Evolutionary conservation across 2,113 vertebrate genomes (phyloP).

Genomic region (Setophaga coronata): DNA sequence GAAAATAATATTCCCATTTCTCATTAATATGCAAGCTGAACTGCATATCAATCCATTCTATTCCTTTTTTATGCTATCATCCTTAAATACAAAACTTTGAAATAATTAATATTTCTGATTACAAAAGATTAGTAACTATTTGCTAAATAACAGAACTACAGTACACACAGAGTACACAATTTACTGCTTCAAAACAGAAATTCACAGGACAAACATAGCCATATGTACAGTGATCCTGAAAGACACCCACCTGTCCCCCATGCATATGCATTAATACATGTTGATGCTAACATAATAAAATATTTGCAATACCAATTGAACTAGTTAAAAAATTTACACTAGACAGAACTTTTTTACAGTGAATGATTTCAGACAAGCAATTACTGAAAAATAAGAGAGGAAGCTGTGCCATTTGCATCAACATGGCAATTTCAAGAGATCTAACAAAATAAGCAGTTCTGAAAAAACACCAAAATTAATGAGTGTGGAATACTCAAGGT

Average conservation of each 20-base stretch:
- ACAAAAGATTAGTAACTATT: background rate
- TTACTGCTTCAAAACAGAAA: background rate
- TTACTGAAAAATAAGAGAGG: background rate
- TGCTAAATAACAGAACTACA: background rate
- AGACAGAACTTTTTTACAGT: background rate
- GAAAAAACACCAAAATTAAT: background rate
- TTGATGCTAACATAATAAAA: background rate
- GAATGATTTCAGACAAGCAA: background rate
- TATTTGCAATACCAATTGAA: background rate
- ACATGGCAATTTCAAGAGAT: background rate
- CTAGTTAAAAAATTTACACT: background rate
- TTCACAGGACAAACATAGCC: background rate
- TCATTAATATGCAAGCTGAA: background rate
- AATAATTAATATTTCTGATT: background rate
- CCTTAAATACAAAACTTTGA: background rate
- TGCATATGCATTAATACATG: background rate
- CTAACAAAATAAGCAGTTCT: background rate
- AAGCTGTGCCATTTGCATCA: background rate
- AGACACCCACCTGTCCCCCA: background rate
- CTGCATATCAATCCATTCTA: background rate
- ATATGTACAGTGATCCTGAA: background rate
- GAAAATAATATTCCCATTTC: background rate
- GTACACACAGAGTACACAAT: background rate
- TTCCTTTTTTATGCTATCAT: background rate
- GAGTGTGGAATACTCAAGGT: background rate